A percentile compares a stretch with the other conserved stretches of the same genome.
phyloP scores from a whole-genome alignment of 2,797 vertebrate species.

The Sebastes oblongus region DNA sequence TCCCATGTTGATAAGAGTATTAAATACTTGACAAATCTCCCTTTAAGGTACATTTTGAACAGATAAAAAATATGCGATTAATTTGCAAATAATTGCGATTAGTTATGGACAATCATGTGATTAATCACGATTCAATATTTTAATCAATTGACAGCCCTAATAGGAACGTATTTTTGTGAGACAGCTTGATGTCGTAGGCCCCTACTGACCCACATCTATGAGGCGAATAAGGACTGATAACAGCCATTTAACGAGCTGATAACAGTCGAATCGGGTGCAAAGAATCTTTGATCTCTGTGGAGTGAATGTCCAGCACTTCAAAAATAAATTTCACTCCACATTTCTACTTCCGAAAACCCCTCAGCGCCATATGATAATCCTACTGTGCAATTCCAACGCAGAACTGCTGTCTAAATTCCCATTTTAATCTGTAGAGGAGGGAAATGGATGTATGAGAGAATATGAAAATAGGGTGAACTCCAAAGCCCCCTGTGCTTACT shows the following conservation, averaged over 20 bases:
- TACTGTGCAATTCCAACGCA: conserved; percentile 60
- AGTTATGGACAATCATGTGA: no score
- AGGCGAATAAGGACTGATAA: not conserved
- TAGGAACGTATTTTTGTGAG: no score
- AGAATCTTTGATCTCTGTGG: conserved; percentile 50
- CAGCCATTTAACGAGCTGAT: not conserved
- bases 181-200: not conserved
- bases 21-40: no score
- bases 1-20: no score
- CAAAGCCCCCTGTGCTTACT: conserved; percentile 73
- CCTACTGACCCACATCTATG: not conserved
- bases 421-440: conserved; percentile 70
- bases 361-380: conserved; percentile 68
- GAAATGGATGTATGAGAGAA: conserved; percentile 66
- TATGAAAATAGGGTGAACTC: conserved; percentile 75
- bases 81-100: no score
- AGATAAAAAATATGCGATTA: no score
- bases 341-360: conserved; percentile 28
- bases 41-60: no score
- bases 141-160: no score
- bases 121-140: no score
- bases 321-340: conserved; percentile 33
- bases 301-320: conserved; percentile 44
- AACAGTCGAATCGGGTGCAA: not conserved
- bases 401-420: conserved; percentile 63